phyloP scores from a whole-genome alignment of 92 coral and sea anemone species.

The Palythoa caribaeorum region DNA sequence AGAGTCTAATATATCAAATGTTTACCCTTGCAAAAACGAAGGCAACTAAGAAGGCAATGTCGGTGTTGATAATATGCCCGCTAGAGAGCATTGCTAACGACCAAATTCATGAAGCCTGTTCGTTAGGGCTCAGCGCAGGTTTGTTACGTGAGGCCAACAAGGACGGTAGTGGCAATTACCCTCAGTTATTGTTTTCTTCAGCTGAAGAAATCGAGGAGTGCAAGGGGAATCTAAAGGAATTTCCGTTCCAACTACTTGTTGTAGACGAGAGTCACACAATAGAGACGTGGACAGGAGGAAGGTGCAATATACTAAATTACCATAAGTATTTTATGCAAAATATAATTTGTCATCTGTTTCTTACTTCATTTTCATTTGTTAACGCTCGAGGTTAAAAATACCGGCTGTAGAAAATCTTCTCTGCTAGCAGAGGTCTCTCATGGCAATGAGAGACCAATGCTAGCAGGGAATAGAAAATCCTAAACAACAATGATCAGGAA shows the following conservation, averaged over 20 bases:
- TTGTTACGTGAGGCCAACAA: background rate
- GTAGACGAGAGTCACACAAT: conserved; percentile 1
- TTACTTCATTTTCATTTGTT: background rate
- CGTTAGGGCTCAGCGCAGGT: conserved; percentile 31
- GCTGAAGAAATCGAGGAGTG: conserved; percentile 36
- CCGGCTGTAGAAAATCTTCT: background rate
- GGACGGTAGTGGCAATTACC: background rate
- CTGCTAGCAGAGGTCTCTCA: background rate
- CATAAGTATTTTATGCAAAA: background rate
- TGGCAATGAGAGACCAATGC: background rate
- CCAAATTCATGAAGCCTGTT: conserved; percentile 49
- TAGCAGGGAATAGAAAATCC: background rate
- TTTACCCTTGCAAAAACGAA: conserved; percentile 17
- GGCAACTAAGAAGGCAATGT: background rate
- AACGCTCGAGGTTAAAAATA: background rate
- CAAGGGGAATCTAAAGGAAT: background rate
- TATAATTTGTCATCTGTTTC: background rate
- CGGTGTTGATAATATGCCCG: conserved; percentile 43
- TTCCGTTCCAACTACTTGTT: conserved; percentile 4
- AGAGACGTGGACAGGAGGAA: conserved; percentile 2
- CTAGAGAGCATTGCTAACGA: conserved; percentile 48
- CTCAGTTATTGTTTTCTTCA: conserved; percentile 33
- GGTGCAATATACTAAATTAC: background rate
- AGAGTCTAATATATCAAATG: conserved; percentile 16
- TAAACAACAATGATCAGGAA: background rate